A percentile compares a stretch with the other conserved stretches of the same genome.
These are phyloP conservation scores for Toxostoma redivivum DNA, from an alignment of 2,113 vertebrate genomes.

Conservation along the genomic window DNA sequence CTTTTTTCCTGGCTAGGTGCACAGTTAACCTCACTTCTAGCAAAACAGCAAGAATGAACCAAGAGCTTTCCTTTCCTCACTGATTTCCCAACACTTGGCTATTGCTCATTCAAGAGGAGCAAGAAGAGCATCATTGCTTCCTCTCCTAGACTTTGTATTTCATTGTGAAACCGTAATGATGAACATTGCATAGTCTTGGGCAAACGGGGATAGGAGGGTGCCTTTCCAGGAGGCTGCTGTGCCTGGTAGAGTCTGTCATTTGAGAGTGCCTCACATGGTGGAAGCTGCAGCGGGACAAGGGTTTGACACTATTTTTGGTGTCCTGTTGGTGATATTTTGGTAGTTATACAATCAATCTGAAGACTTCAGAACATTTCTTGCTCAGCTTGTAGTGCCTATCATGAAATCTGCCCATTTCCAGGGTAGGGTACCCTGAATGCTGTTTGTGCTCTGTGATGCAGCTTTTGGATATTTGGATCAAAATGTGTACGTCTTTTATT, in stretches of 20 bases:
- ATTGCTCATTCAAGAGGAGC: not conserved
- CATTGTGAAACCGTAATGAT: fast-evolving
- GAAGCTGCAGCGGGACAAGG: not conserved
- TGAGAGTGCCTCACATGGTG: not conserved
- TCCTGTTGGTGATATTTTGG: not conserved
- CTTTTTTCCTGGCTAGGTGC: not conserved
- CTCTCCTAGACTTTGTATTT: not conserved
- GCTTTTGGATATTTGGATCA: not conserved
- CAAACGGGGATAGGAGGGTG: not conserved
- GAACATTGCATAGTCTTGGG: not conserved
- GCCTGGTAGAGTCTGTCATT: not conserved
- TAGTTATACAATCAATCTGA: not conserved
- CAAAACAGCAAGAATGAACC: not conserved
- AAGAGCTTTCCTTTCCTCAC: not conserved
- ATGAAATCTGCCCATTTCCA: not conserved
- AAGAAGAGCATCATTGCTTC: not conserved
- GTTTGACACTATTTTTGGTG: not conserved
- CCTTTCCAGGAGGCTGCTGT: not conserved
- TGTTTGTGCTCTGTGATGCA: not conserved
- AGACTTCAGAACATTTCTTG: not conserved
- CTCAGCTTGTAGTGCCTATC: not conserved
- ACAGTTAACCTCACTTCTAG: not conserved
- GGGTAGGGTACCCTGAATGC: not conserved
- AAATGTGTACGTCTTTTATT: not conserved
- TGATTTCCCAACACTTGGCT: not conserved